Percentiles rank a stretch among this genome's conserved stretches.
phyloP scores from a whole-genome alignment of 2,113 vertebrate species.

The Odontesthes bonariensis region DNA sequence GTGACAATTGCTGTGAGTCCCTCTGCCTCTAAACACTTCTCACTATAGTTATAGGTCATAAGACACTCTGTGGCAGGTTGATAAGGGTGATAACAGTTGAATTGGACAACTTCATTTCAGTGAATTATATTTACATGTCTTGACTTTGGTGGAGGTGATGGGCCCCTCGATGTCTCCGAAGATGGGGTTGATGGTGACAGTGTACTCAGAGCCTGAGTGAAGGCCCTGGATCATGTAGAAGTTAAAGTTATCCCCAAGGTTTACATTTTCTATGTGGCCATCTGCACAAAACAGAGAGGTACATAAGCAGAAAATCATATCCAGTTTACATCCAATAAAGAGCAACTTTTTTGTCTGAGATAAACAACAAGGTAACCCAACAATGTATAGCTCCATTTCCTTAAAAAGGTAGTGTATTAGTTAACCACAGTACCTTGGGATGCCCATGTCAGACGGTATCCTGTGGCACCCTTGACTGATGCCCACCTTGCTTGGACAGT shows the following conservation, averaged over 20 bases:
- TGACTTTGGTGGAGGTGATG: constrained; percentile 72
- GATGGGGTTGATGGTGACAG: constrained; percentile 88
- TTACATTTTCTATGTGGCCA: constrained; percentile 87
- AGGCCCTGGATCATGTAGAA: constrained; percentile 93
- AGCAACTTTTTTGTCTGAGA: background rate
- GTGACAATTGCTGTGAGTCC: no score
- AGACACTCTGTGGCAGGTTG: no score
- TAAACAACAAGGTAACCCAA: background rate
- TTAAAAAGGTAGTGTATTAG: no score
- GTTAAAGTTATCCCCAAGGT: constrained; percentile 83
- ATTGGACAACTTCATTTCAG: background rate
- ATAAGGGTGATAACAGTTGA: no score
- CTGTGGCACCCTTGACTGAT: constrained; percentile 85
- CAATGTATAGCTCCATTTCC: background rate
- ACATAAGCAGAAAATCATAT: background rate
- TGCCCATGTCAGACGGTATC: constrained; percentile 90
- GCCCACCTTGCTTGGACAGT: constrained; percentile 87
- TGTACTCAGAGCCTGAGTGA: constrained; percentile 82
- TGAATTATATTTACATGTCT: constrained; percentile 80
- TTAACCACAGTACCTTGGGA: constrained; percentile 80
- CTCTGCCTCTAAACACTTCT: no score
- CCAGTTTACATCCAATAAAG: background rate
- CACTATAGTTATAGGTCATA: no score
- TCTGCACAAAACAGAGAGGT: constrained; percentile 72
- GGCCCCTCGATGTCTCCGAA: constrained; percentile 89